These are phyloP conservation scores for Patella depressa DNA, from an alignment of 2,888 invertebrate species.

Conservation along the genomic window DNA sequence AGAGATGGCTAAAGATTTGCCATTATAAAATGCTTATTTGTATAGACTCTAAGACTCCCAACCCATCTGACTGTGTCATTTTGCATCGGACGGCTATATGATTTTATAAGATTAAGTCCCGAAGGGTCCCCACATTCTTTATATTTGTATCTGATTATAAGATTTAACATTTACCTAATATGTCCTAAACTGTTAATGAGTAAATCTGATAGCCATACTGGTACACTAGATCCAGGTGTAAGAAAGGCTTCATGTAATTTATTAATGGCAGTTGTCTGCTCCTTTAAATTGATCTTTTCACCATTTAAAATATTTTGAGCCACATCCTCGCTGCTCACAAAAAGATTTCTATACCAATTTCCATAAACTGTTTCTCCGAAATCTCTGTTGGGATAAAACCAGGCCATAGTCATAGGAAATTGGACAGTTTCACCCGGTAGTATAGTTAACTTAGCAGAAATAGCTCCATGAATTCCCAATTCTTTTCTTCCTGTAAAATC, in stretches of 20 bases:
- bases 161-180: neutral
- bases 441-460: neutral
- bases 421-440: neutral
- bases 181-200: neutral
- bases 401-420: neutral
- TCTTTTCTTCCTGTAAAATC: neutral
- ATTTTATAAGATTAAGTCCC: too few species aligned
- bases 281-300: neutral
- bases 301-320: neutral
- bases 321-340: neutral
- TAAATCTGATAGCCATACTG: neutral
- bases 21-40: too few species aligned
- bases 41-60: too few species aligned
- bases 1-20: too few species aligned
- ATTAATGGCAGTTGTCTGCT: neutral
- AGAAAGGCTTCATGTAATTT: neutral
- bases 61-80: too few species aligned
- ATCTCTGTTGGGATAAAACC: neutral
- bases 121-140: too few species aligned
- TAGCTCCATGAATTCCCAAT: neutral
- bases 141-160: neutral
- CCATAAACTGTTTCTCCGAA: neutral
- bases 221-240: neutral
- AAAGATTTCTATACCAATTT: constrained; percentile 5
- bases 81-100: too few species aligned